These are phyloP conservation scores for Eristalinus aeneus DNA, from an alignment of 2,888 invertebrate genomes.

Conservation along the genomic window DNA sequence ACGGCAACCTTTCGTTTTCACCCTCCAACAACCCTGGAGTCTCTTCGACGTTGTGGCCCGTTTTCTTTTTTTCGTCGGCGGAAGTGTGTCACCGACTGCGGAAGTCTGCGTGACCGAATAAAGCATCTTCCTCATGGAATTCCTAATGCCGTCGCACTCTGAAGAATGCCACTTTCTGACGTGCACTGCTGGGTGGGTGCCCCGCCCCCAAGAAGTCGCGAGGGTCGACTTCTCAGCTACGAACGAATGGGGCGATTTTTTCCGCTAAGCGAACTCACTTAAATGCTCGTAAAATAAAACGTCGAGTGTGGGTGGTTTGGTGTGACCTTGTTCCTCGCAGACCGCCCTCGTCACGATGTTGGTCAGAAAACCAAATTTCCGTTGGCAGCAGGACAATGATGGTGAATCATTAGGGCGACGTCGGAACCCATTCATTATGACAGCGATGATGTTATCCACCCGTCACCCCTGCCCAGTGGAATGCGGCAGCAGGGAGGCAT, in stretches of 20 bases:
- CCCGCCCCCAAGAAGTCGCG: too few relatives aligned
- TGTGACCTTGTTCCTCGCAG: constrained; percentile 53
- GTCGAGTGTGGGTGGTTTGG: constrained; percentile 9
- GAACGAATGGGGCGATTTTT: constrained; percentile 18
- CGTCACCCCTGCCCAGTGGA: not conserved
- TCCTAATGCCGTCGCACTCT: constrained; percentile 55
- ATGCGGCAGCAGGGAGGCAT: constrained; percentile 1
- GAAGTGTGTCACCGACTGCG: constrained; percentile 42
- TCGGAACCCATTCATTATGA: constrained; percentile 58
- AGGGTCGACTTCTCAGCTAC: not conserved
- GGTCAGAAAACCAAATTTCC: constrained; percentile 5
- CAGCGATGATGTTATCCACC: constrained; percentile 11
- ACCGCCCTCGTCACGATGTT: constrained; percentile 11
- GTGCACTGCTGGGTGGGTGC: not conserved
- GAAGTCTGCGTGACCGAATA: constrained; percentile 58
- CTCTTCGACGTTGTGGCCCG: not conserved
- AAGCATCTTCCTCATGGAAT: constrained; percentile 43
- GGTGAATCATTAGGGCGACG: constrained; percentile 53
- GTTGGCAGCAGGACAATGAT: constrained; percentile 28
- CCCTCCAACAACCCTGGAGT: constrained; percentile 4
- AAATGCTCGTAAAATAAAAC: constrained; percentile 58
- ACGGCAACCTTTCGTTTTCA: not conserved
- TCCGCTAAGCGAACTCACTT: constrained; percentile 51
- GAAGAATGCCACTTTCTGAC: constrained; percentile 54
- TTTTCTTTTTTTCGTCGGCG: not conserved